Evolutionary conservation across 2,888 invertebrate species (phyloP), one percentile per base, ranked within the genome.

Genomic region (Lissocephala sabroskyi): DNA sequence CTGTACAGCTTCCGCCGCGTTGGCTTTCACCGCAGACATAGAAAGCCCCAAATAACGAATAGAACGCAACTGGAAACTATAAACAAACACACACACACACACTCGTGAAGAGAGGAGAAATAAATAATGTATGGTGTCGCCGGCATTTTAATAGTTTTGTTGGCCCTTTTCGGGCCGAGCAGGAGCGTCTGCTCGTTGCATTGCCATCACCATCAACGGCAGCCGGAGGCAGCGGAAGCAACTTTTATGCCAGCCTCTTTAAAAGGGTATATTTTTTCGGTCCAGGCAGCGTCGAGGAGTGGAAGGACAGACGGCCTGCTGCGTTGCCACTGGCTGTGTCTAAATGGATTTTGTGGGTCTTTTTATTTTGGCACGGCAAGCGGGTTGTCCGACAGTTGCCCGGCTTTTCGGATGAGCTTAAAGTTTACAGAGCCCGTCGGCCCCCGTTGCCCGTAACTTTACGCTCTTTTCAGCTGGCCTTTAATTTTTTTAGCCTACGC

Each of bases 131-230:
- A 74, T 68, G 62, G 56, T 75, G 67, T 78, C 65, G 64, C 59
- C 59, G 76, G 68, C 62, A 60, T 62, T 71, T 77, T 75, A 71
- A 78, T 75, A 71, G 79, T 78, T 75, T 78, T 64, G 67, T 75
- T 66, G 62, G 70, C 59, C 56, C 30, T 52, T 63, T 52, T 65
- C 59, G 30, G 13, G 3, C 35, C 41, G 32, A 30, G 14, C 29
- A 14, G 10, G 7, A 16, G 23, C 14, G 19, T 9, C 32, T 23
- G 47, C 30, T n/a, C n/a, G n/a, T n/a, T n/a, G n/a, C n/a, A n/a
- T n/a, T n/a, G n/a, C n/a, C n/a, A n/a, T n/a, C n/a, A n/a, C n/a
- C n/a, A n/a, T n/a, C n/a, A n/a, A n/a, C 29, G 61, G 19, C 53
- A 50, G 37, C 37, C 16, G 19, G 16, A 41, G 62, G 54, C 68